phyloP scores from a whole-genome alignment of 1,140 invertebrate species.

The Nymphalis io region DNA sequence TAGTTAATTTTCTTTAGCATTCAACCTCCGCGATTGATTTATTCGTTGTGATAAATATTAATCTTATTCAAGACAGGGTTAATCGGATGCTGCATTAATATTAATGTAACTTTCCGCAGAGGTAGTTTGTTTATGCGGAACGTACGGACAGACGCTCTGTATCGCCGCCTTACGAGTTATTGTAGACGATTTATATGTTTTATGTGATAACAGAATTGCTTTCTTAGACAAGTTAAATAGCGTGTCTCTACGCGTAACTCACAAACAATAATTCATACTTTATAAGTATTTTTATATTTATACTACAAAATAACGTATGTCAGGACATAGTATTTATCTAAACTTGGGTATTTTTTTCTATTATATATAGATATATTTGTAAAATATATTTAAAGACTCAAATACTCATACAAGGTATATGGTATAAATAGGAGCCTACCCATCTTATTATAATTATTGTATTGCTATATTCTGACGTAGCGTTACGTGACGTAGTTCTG shows the following conservation, averaged over 20 bases:
- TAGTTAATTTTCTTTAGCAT: slow-evolving; percentile 1
- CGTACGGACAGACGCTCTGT: slow-evolving; percentile 15
- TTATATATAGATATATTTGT: no score
- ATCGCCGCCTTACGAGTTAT: slow-evolving; percentile 25
- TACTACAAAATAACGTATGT: no score
- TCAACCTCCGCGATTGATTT: background rate
- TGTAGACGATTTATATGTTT: slow-evolving; percentile 31
- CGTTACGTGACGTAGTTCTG: no score
- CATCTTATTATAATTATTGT: no score
- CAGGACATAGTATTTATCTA: no score
- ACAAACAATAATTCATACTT: background rate
- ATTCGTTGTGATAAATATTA: slow-evolving; percentile 11
- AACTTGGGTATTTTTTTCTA: no score
- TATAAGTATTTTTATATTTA: no score
- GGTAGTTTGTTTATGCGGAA: slow-evolving; percentile 28
- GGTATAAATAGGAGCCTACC: no score
- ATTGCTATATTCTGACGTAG: no score
- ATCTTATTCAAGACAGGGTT: slow-evolving; percentile 33
- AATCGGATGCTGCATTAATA: slow-evolving; percentile 46
- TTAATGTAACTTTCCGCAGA: slow-evolving; percentile 41
- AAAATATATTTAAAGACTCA: no score
- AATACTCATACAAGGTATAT: no score
- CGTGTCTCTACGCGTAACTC: background rate
- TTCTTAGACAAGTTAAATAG: slow-evolving; percentile 2
- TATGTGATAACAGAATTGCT: slow-evolving; percentile 24